Base-by-base conservation (phyloP, 1,140 invertebrate genomes). In the Drosophila repleta region DNA sequence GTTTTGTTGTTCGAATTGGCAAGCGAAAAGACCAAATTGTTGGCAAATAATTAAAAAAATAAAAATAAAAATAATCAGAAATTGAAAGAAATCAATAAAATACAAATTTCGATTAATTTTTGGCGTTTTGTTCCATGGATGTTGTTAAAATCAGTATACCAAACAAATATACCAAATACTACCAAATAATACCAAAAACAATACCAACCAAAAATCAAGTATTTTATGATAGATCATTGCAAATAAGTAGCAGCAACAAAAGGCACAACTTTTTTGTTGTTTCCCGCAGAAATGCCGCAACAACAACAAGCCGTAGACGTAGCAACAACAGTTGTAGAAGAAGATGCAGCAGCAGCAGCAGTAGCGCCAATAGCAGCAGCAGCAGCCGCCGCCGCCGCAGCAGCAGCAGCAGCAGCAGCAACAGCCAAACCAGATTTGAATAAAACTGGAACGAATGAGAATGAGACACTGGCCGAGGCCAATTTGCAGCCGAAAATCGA, bases 61-160 rank as follows among this genome's bases (percentile, higher is more conserved):
- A 39, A 43, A 58, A 72, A 62, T 45, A 49, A 29, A 66, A 35
- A 20, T 32, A 64, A 32, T 48, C 15, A 17, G 7, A 55, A 76
- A 53, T 53, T 35, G 58, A 58, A 49, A 53, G 32, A 65, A 53
- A 71, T 78, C 64, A 35, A 66, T 60, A 73, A 55, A 29, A 49
- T 24, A 35, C 45, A 81, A 78, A 63, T 88, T 88, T 89, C 76
- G 79, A 77, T 83, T 83, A 26, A 87, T 87, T 87, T 87, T 87
- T 87, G 83, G 83, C 83, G 83, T 87, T 87, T 88, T 87, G 83
- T 88, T 89, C 76, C 75, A 70, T 87, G 83, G 83, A 88, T 88
- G 76, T 88, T 87, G 83, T 87, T 87, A 69, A 76, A 65, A 66
- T 72, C 49, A 64, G 60, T 70, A 66, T 66, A 60, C 55, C 46